These are phyloP conservation scores for Pterobdella sp. DNA, from an alignment of 2,888 invertebrate genomes.

Conservation along the genomic window DNA sequence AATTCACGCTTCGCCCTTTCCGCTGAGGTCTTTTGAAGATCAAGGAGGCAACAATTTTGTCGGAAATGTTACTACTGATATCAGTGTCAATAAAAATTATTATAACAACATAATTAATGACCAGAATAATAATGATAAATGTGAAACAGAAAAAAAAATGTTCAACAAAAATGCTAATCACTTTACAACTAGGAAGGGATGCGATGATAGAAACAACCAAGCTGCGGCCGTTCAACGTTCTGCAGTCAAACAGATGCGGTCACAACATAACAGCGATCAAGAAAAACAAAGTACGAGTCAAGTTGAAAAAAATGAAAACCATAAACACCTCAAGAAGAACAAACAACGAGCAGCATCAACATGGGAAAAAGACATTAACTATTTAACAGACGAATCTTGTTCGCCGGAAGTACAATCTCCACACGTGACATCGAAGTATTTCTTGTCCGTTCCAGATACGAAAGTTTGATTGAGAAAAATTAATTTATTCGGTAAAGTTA, in stretches of 20 bases:
- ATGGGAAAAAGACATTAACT: not conserved
- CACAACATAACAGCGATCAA: no score
- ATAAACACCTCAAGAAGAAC: not conserved
- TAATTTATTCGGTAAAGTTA: no score
- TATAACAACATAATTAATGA: not conserved
- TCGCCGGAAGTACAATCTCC: conserved; percentile 22
- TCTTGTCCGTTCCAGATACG: conserved; percentile 26
- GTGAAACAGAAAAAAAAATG: no score
- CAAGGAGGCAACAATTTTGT: not conserved
- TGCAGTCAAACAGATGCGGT: no score
- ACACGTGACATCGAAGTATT: conserved; percentile 20
- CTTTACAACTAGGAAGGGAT: no score
- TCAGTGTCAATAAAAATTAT: not conserved
- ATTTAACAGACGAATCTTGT: conserved; percentile 21
- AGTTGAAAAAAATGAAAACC: no score
- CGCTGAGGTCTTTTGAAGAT: conserved; percentile 5
- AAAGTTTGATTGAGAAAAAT: no score
- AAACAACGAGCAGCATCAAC: not conserved
- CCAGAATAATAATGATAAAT: not conserved
- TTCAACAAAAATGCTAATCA: no score
- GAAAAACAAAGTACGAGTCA: no score
- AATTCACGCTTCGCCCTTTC: conserved; percentile 23
- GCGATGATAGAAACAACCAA: no score
- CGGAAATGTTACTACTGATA: not conserved
- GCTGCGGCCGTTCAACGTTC: no score